Conservation (phyloP, 1,140 invertebrate species). For the Pseudomyrmex concolor region DNA sequence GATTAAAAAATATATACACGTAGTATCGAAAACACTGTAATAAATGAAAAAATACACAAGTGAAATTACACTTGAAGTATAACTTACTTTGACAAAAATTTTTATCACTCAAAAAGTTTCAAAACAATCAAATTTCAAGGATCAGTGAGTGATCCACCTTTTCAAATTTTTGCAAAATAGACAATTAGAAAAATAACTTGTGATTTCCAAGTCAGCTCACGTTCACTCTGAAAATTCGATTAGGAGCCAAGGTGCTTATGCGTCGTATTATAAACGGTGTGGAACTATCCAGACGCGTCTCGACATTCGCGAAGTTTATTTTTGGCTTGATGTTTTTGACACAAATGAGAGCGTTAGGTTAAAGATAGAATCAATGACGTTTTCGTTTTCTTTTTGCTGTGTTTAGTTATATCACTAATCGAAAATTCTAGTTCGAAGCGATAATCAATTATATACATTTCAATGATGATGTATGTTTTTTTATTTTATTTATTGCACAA, state of each 20-base stretch:
- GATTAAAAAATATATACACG: background rate
- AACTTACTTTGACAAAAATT: background rate
- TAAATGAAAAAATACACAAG: background rate
- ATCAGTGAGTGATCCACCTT: background rate
- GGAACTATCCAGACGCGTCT: constrained; percentile 3
- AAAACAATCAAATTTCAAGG: background rate
- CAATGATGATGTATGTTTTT: too few relatives aligned
- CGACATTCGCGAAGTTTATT: constrained; percentile 25
- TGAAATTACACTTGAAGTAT: too few relatives aligned
- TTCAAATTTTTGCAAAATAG: background rate
- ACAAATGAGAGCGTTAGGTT: constrained; percentile 5
- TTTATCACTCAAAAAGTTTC: background rate
- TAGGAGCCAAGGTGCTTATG: background rate
- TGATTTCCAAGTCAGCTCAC: background rate
- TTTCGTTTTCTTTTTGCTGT: too few relatives aligned
- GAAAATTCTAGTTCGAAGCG: background rate
- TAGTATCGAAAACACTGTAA: background rate
- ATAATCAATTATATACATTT: too few relatives aligned
- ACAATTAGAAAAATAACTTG: background rate
- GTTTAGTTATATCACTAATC: too few relatives aligned
- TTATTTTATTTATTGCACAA: too few relatives aligned
- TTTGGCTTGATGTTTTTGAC: background rate
- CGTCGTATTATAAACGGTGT: background rate
- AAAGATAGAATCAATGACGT: constrained; percentile 23
- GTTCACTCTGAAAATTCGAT: background rate